These are phyloP conservation scores for Clusia tigrina DNA, from an alignment of 2,888 invertebrate species.

Conservation along the genomic window DNA sequence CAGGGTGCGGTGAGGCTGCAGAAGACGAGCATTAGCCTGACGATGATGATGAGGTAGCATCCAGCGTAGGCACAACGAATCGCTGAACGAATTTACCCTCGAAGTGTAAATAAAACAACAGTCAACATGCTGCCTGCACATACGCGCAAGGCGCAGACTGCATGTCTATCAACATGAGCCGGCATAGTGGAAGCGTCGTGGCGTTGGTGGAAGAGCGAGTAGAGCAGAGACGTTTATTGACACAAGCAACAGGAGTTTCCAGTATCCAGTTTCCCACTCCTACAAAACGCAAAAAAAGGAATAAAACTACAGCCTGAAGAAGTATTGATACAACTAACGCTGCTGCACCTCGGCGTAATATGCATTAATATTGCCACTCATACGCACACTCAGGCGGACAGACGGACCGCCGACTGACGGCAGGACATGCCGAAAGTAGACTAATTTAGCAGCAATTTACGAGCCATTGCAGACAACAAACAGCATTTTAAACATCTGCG, in stretches of 20 bases:
- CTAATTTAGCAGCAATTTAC: slow-evolving; percentile 33
- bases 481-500: slow-evolving; percentile 54
- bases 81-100: slow-evolving; percentile 2
- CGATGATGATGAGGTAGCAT: not conserved
- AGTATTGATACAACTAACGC: not conserved
- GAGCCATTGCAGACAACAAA: slow-evolving; percentile 38
- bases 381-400: too few species aligned
- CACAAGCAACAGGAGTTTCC: slow-evolving; percentile 11
- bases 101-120: slow-evolving; percentile 8
- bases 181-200: too few species aligned
- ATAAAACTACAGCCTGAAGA: not conserved
- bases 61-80: not conserved
- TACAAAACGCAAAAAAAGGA: too few species aligned
- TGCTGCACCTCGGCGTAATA: not conserved
- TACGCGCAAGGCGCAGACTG: slow-evolving; percentile 20
- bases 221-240: not conserved
- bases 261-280: too few species aligned
- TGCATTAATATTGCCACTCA: too few species aligned
- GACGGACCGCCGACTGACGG: too few species aligned
- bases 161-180: slow-evolving; percentile 17
- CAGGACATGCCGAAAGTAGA: slow-evolving; percentile 27
- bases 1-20: not conserved
- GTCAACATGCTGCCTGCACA: not conserved
- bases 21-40: too few species aligned
- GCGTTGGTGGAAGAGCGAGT: too few species aligned